phyloP scores from a whole-genome alignment of 23 tunicate genomes.

The Phallusia fumigata region DNA sequence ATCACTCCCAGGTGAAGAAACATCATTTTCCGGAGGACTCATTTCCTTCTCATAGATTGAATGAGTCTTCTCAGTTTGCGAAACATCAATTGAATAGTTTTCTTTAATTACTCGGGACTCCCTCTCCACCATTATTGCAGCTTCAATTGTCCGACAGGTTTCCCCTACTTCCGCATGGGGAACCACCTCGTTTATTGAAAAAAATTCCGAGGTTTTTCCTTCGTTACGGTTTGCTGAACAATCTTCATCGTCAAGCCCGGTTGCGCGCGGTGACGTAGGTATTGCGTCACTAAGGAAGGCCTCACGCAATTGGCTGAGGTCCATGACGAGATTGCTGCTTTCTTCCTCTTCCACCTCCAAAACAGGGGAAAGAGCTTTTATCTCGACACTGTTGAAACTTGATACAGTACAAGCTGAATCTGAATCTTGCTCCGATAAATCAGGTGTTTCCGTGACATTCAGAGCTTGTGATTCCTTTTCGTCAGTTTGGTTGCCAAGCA shows the following conservation, averaged over 20 bases:
- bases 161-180: not conserved
- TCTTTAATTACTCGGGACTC: not conserved
- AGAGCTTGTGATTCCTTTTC: too few species aligned
- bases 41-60: not conserved
- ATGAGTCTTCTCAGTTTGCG: not conserved
- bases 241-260: not conserved
- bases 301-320: not conserved
- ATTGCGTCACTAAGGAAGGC: not conserved
- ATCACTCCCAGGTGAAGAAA: not conserved
- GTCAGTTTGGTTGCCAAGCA: too few species aligned
- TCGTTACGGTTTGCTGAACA: too few species aligned
- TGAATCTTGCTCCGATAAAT: not conserved
- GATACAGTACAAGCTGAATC: conserved; percentile 15
- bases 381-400: conserved; percentile 10
- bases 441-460: too few species aligned
- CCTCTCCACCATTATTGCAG: too few species aligned
- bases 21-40: not conserved
- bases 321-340: not conserved
- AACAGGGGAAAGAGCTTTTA: not conserved
- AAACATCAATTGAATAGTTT: not conserved
- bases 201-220: too few species aligned
- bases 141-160: not conserved
- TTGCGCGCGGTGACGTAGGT: not conserved
- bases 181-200: too few species aligned
- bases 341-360: not conserved